Conservation (phyloP, 2,888 invertebrate genomes). For the Pimpla rufipes region DNA sequence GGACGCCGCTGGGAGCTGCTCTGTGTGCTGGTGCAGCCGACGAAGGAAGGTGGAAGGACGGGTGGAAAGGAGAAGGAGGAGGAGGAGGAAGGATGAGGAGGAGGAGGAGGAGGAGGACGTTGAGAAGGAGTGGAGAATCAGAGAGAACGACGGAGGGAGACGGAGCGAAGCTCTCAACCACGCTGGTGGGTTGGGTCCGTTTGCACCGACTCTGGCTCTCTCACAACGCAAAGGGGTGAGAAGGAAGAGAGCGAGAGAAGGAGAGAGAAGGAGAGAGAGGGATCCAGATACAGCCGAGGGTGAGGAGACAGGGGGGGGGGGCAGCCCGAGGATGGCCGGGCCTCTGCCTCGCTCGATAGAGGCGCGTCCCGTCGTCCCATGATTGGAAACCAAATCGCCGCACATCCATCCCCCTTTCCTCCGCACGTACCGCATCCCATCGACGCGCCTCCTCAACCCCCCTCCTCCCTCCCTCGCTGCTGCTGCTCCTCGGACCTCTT, state of each 20-base stretch:
- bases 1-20: conserved; percentile 69
- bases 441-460: no score
- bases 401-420: conserved; percentile 83
- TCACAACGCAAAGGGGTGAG: conserved; percentile 75
- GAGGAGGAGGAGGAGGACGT: conserved; percentile 58
- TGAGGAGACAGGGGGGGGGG: conserved; percentile 81
- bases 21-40: conserved; percentile 68
- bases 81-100: neutral
- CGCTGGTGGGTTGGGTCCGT: conserved; percentile 80
- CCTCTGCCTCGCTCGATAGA: conserved; percentile 85
- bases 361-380: conserved; percentile 85
- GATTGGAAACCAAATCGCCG: conserved; percentile 86
- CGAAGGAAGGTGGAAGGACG: conserved; percentile 63
- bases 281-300: conserved; percentile 46
- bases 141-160: conserved; percentile 70
- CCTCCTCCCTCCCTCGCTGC: conserved; percentile 37
- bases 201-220: conserved; percentile 79
- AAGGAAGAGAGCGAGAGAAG: conserved; percentile 64
- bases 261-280: conserved; percentile 60
- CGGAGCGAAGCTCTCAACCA: conserved; percentile 59
- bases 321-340: conserved; percentile 84
- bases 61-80: neutral
- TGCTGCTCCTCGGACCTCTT: conserved; percentile 61
- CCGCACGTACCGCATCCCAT: conserved; percentile 70
- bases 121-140: conserved; percentile 58